Evolutionary conservation across 2,888 invertebrate species (phyloP).

Genomic region (Euphydryas editha): DNA sequence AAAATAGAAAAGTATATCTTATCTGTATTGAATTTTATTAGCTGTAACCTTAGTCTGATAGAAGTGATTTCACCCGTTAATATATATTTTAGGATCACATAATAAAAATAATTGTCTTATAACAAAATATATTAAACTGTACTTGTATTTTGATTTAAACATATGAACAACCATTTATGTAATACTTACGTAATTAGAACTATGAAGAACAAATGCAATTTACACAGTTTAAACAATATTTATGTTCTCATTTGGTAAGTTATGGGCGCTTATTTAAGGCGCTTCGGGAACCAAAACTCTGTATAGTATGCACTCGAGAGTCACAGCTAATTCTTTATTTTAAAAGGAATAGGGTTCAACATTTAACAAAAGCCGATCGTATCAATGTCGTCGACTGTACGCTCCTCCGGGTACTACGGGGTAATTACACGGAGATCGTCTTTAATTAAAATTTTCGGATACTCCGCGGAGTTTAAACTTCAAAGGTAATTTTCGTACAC

Average conservation of each 20-base stretch:
- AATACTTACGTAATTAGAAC: constrained; percentile 9
- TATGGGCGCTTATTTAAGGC: constrained; percentile 37
- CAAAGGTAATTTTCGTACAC: constrained; percentile 39
- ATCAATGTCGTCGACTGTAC: constrained; percentile 26
- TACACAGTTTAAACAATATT: constrained; percentile 31
- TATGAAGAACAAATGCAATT: constrained; percentile 30
- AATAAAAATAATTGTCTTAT: constrained; percentile 6
- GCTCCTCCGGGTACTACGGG: constrained; percentile 39
- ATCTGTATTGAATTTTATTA: constrained; percentile 41
- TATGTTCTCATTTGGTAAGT: constrained; percentile 37
- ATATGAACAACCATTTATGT: too few relatives aligned
- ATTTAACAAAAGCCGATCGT: background rate
- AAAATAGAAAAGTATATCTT: constrained; percentile 38
- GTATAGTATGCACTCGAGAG: background rate
- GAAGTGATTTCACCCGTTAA: background rate
- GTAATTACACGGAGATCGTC: constrained; percentile 46
- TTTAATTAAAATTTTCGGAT: constrained; percentile 48
- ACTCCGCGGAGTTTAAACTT: constrained; percentile 41
- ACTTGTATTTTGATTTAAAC: background rate
- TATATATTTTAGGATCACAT: constrained; percentile 18
- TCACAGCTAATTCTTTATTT: constrained; percentile 1
- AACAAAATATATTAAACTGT: too few relatives aligned
- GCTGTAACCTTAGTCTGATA: constrained; percentile 27
- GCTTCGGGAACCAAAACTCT: constrained; percentile 21
- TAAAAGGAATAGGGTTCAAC: constrained; percentile 16